These are phyloP conservation scores for Trematomus loennbergii DNA, from an alignment of 2,113 vertebrate genomes.

Conservation along the genomic window DNA sequence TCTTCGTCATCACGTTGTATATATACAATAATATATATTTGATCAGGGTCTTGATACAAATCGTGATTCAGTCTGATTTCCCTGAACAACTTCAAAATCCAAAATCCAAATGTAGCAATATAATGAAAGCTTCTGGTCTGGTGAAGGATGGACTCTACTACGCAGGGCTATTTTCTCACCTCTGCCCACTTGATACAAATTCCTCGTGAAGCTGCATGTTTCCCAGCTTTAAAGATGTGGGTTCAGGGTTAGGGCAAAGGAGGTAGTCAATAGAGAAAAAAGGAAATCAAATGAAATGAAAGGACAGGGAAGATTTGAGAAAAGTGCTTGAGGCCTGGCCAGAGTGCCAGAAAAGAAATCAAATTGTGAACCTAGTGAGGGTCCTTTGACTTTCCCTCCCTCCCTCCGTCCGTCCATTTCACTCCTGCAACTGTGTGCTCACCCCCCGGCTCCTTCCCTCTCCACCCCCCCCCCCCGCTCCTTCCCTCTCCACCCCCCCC, in stretches of 20 bases:
- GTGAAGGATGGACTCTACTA: not conserved
- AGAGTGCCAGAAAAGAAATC: conserved; percentile 19
- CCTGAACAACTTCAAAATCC: too few relatives aligned
- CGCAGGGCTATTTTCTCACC: not conserved
- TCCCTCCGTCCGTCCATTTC: not conserved
- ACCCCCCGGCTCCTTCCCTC: conserved; percentile 46
- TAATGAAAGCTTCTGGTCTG: not conserved
- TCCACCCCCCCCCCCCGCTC: conserved; percentile 13
- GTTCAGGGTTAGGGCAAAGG: not conserved
- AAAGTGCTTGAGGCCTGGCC: not conserved
- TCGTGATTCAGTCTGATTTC: not conserved
- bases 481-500: not conserved
- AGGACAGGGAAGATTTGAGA: not conserved
- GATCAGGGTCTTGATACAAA: too few relatives aligned
- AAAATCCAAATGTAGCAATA: not conserved
- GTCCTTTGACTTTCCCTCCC: conserved; percentile 19
- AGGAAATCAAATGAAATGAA: not conserved
- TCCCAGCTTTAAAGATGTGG: not conserved
- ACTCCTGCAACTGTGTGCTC: not conserved
- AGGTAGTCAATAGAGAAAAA: not conserved
- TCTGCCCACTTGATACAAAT: not conserved
- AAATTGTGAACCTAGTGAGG: conserved; percentile 3
- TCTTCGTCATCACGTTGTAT: too few relatives aligned
- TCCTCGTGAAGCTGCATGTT: not conserved
- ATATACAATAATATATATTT: too few relatives aligned